Evolutionary conservation across 2,888 invertebrate species (phyloP).

Genomic region (Cenopis cana): DNA sequence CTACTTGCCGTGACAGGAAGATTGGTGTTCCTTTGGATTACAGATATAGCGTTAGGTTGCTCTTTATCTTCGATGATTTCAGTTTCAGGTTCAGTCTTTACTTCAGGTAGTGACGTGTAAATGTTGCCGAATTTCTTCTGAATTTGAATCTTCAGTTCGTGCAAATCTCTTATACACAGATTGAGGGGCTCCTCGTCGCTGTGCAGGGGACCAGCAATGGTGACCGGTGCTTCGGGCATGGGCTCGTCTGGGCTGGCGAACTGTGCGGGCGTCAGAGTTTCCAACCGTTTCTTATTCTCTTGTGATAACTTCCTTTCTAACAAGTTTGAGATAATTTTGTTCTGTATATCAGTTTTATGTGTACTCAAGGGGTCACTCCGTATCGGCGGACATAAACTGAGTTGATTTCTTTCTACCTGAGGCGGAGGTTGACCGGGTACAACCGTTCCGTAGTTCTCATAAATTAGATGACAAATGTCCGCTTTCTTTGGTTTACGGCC

Average conservation of each 20-base stretch:
- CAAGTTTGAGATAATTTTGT: constrained; percentile 88
- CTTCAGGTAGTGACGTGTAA: constrained; percentile 82
- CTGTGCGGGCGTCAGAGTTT: constrained; percentile 66
- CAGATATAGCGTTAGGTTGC: constrained; percentile 77
- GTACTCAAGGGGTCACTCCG: constrained; percentile 60
- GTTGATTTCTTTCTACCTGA: constrained; percentile 72
- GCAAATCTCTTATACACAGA: constrained; percentile 91
- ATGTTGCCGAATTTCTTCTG: constrained; percentile 87
- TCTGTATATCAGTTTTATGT: constrained; percentile 87
- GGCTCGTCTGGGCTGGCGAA: constrained; percentile 71
- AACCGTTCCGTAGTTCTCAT: constrained; percentile 96
- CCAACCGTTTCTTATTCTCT: constrained; percentile 83
- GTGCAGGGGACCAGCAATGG: constrained; percentile 68
- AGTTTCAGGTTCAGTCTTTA: constrained; percentile 85
- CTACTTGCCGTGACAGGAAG: constrained; percentile 72
- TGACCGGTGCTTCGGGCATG: constrained; percentile 68
- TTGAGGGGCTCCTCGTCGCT: constrained; percentile 91
- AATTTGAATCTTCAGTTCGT: constrained; percentile 87
- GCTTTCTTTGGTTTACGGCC: constrained; percentile 96
- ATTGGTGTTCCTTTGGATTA: constrained; percentile 78
- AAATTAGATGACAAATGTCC: constrained; percentile 95
- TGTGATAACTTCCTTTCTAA: constrained; percentile 89
- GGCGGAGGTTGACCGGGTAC: constrained; percentile 90
- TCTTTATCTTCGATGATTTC: constrained; percentile 80
- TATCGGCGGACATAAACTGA: constrained; percentile 60